Base-by-base conservation (phyloP, 2,113 vertebrate species). In the Rana temporaria region DNA sequence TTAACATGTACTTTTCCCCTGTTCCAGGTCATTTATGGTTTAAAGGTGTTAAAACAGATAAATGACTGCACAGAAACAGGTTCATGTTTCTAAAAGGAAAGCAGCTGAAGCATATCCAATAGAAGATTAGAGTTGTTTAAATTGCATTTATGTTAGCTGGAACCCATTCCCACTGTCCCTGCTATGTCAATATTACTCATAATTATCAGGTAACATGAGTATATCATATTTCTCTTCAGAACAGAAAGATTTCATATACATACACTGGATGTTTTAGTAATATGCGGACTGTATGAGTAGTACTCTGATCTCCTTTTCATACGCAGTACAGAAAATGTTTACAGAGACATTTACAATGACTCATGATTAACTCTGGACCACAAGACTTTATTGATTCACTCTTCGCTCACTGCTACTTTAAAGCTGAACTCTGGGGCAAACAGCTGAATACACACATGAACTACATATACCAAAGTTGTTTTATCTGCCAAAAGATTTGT, bases 31-130 rank as follows among this genome's bases (percentile, higher is more conserved):
- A 74, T 38, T 74, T 38, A 74, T 74, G 56, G 71, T 30, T 74
- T 59, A 74, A 60, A 74, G 55, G 71, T 74, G 71, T 57, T 59
- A 74, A 74, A 60, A 74, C 30, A 74, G 71, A 74, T 74, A 60
- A 72, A 74, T 74, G 55, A 19, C n/a, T 59, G 30, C 20, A 34
- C 9, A 38, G 71, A 74, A 74, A 74, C n/a, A 32, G 55, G 56
- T 60, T 74, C 30, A 38, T 74, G 55, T 57, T 74, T 74, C 55
- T 60, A 32, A 38, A 74, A 20, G 56, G 19, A 38, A 74, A 7
- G 56, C 71, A 74, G 71, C 71, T 60, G 56, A 74, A 74, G 19
- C 71, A 74, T 74, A 74, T 74, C 56, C 24, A 74, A 38, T 59
- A 74, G 48, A 16, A 70, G 56, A 60, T 74, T 60, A 74, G 56